Conservation (phyloP, 2,113 vertebrate genomes). For the Pipa parva region DNA sequence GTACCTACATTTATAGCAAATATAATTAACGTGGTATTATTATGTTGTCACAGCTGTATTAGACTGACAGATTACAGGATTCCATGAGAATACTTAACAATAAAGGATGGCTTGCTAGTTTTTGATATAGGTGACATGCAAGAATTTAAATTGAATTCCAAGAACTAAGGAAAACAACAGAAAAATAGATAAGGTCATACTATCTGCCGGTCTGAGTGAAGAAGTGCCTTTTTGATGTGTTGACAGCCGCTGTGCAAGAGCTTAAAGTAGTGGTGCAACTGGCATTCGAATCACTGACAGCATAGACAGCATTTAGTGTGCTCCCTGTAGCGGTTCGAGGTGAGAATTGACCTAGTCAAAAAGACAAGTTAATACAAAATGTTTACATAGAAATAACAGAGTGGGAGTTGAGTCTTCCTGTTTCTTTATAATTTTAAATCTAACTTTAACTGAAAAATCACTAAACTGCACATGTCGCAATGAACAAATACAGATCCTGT, state of each 20-base stretch:
- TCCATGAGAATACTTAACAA: too few species aligned
- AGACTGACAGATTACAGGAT: too few species aligned
- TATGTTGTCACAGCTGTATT: too few species aligned
- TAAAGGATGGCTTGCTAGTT: too few species aligned
- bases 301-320: conserved; percentile 52
- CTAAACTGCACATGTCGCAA: too few species aligned
- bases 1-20: too few species aligned
- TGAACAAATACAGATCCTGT: too few species aligned
- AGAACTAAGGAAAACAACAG: conserved; percentile 21
- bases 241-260: conserved; percentile 56
- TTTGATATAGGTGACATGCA: too few species aligned
- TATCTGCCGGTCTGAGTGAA: conserved; percentile 76
- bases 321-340: conserved; percentile 56
- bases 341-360: conserved; percentile 49
- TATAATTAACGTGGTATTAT: too few species aligned
- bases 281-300: conserved; percentile 60
- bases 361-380: neutral
- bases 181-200: conserved; percentile 48
- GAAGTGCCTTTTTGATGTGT: conserved; percentile 50
- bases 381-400: neutral
- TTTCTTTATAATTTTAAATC: too few species aligned
- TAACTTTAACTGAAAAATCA: too few species aligned
- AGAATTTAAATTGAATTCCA: conserved; percentile 15
- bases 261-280: conserved; percentile 66
- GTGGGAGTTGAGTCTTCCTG: too few species aligned